A percentile compares a stretch with the other conserved stretches of the same genome.
Evolutionary conservation across 1,140 invertebrate species (phyloP).

Genomic region (Drosophila ercepeae): DNA sequence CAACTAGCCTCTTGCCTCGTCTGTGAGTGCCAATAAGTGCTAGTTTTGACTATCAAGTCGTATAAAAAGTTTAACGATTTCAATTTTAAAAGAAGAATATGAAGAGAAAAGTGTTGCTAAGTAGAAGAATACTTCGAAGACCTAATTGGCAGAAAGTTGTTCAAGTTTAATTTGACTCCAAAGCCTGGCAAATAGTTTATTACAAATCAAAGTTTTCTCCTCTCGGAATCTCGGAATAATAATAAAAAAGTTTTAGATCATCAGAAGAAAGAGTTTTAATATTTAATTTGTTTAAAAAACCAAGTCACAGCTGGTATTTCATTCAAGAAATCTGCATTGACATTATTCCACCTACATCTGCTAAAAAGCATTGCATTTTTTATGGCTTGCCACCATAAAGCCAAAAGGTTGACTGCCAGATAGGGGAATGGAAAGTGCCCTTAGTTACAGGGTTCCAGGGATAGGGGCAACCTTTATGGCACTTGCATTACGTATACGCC

Average conservation of each 20-base stretch:
- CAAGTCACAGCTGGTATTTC: too few relatives aligned
- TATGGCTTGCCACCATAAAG: slow-evolving; percentile 50
- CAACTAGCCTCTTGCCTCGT: background rate
- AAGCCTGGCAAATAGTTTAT: slow-evolving; percentile 1
- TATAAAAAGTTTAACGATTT: background rate
- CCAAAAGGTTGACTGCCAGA: slow-evolving; percentile 26
- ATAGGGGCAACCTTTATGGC: slow-evolving; percentile 35
- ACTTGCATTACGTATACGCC: slow-evolving; percentile 59
- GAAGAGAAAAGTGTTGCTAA: background rate
- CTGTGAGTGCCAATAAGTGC: background rate
- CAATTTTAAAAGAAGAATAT: background rate
- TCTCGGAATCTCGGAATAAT: background rate
- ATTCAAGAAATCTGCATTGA: background rate
- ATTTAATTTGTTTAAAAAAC: background rate
- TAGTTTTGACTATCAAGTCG: background rate
- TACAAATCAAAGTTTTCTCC: slow-evolving; percentile 5
- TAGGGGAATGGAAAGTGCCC: slow-evolving; percentile 22
- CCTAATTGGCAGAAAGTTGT: slow-evolving; percentile 19
- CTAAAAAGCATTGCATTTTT: slow-evolving; percentile 57
- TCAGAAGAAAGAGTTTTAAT: too few relatives aligned
- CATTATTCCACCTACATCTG: slow-evolving; percentile 27
- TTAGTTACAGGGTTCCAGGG: slow-evolving; percentile 44
- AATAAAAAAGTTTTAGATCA: background rate
- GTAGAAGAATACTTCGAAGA: slow-evolving; percentile 2
- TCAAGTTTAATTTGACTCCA: background rate